Percentiles rank a stretch among this genome's conserved stretches.
phyloP scores from a whole-genome alignment of 2,113 vertebrate genomes.

The Indicator maculatus region DNA sequence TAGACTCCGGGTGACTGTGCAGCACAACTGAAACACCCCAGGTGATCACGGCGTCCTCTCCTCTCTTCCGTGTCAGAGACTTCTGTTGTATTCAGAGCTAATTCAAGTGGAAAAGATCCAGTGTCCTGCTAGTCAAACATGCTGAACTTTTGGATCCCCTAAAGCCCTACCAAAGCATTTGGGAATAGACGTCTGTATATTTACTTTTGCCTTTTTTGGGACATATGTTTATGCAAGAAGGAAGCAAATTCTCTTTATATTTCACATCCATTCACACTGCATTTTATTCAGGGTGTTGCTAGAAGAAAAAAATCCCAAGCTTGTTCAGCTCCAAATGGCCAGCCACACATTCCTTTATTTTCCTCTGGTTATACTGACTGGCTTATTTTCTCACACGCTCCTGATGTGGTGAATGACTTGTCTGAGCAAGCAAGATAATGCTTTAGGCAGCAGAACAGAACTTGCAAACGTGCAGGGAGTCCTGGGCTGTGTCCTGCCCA shows the following conservation, averaged over 20 bases:
- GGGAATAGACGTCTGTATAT: slow-evolving; percentile 8
- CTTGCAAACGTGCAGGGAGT: slow-evolving; percentile 48
- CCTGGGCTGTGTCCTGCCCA: not conserved
- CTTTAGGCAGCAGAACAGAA: slow-evolving; percentile 72
- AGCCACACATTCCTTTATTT: slow-evolving; percentile 23
- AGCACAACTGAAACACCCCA: not conserved
- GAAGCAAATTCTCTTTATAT: slow-evolving; percentile 9
- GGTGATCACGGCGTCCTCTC: slow-evolving; percentile 15
- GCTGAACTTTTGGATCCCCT: slow-evolving; percentile 18
- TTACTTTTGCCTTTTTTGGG: slow-evolving; percentile 23
- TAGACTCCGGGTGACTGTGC: slow-evolving; percentile 6
- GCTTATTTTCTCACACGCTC: slow-evolving; percentile 72
- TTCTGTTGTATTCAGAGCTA: not conserved
- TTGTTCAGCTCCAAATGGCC: slow-evolving; percentile 52
- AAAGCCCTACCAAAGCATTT: not conserved
- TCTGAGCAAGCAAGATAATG: slow-evolving; percentile 69
- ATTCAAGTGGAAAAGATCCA: not conserved
- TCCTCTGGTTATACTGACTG: not conserved
- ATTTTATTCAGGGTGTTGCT: slow-evolving; percentile 38
- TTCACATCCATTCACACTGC: slow-evolving; percentile 9
- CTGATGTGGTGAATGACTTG: slow-evolving; percentile 58
- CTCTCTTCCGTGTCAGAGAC: slow-evolving; percentile 38
- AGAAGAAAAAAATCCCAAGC: slow-evolving; percentile 11
- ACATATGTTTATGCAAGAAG: not conserved
- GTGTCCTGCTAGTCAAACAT: slow-evolving; percentile 28